Evolutionary conservation across 2,888 invertebrate species (phyloP).

Genomic region (Entomobrya multifasciata): DNA sequence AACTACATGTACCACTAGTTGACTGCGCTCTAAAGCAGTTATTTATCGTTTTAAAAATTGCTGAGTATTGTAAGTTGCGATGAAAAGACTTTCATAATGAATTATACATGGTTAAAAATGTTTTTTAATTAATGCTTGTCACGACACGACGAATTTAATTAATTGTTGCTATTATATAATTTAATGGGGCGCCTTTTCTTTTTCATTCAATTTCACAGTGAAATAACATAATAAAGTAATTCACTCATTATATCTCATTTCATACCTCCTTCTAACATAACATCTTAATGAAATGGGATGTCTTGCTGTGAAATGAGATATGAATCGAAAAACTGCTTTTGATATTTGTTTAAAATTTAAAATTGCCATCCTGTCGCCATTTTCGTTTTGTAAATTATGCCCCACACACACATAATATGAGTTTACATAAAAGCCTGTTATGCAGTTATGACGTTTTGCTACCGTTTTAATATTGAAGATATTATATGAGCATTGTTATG

Average conservation of each 20-base stretch:
- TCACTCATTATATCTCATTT: conserved; percentile 5
- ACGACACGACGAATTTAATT: conserved; percentile 40
- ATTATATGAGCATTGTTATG: background rate
- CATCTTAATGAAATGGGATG: conserved; percentile 15
- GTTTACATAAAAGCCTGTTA: background rate
- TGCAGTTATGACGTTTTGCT: background rate
- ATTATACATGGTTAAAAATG: background rate
- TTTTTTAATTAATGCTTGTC: conserved; percentile 38
- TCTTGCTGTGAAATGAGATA: conserved; percentile 16
- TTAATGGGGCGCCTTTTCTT: conserved; percentile 7
- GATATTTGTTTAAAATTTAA: conserved; percentile 31
- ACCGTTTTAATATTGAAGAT: background rate
- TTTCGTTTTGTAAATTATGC: conserved; percentile 19
- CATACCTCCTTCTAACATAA: background rate
- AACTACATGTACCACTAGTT: too few species aligned
- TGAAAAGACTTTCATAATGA: background rate
- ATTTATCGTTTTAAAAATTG: background rate
- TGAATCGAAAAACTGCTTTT: background rate
- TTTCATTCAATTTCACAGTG: conserved; percentile 15
- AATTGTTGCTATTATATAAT: conserved; percentile 30
- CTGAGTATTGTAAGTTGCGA: background rate
- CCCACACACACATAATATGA: too few species aligned
- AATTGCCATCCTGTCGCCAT: conserved; percentile 22
- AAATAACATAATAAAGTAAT: conserved; percentile 21
- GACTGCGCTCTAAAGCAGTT: too few species aligned